A percentile compares a stretch with the other conserved stretches of the same genome.
Conservation (phyloP, 2,113 vertebrate species). For the Corvus moneduloides region DNA sequence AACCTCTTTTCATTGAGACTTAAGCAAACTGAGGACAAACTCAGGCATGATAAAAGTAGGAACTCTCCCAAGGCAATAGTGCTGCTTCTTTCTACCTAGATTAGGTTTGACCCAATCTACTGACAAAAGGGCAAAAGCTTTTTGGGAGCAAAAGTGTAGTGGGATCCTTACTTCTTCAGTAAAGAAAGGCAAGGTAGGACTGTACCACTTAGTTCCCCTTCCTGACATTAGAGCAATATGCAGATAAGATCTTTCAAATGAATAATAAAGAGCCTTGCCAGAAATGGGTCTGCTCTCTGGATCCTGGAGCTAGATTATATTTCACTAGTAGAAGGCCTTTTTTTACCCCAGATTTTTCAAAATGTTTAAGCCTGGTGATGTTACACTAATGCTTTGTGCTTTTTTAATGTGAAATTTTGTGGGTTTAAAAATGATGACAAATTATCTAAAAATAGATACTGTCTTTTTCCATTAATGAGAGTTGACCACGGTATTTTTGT, state of each 20-base stretch:
- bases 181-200: not conserved
- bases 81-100: not conserved
- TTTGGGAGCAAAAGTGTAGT: not conserved
- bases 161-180: not conserved
- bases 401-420: not conserved
- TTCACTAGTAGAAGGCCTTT: not conserved
- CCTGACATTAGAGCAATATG: not conserved
- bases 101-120: not conserved
- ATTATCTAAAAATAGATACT: not conserved
- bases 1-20: constrained; percentile 42
- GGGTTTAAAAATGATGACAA: not conserved
- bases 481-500: not conserved
- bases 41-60: not conserved
- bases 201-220: not conserved
- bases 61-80: constrained; percentile 12
- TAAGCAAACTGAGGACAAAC: constrained; percentile 21
- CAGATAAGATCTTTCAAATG: not conserved
- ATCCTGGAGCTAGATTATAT: not conserved
- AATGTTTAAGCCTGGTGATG: not conserved
- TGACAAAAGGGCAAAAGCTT: not conserved
- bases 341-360: not conserved
- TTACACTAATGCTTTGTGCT: not conserved
- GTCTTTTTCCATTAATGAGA: not conserved
- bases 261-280: not conserved
- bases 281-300: not conserved